A percentile compares a stretch with the other conserved stretches of the same genome.
Conservation (phyloP, 2,113 vertebrate genomes). For the Ascaphus truei region DNA sequence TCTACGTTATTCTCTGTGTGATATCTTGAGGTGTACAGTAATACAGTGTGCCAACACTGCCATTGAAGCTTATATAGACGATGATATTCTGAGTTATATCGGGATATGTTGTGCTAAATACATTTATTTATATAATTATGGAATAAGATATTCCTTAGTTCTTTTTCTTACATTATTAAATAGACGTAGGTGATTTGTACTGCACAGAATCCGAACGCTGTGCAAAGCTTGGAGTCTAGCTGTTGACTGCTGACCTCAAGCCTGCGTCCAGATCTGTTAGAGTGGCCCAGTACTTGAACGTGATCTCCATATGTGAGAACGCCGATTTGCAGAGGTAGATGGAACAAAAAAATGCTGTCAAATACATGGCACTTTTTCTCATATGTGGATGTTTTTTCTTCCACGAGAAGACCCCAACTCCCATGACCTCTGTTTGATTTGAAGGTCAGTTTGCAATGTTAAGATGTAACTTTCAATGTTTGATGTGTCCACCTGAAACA, state of each 20-base stretch:
- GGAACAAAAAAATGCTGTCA: constrained; percentile 44
- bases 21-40: no score
- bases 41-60: no score
- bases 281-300: constrained; percentile 41
- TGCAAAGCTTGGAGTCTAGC: not conserved
- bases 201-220: not conserved
- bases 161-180: no score
- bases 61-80: no score
- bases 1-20: no score
- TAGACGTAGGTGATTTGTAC: no score
- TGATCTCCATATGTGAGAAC: constrained; percentile 43
- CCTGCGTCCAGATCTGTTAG: constrained; percentile 40
- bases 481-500: constrained; percentile 40
- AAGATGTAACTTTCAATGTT: constrained; percentile 35
- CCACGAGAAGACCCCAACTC: constrained; percentile 40
- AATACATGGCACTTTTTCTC: constrained; percentile 37
- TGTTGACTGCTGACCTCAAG: not conserved
- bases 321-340: constrained; percentile 44
- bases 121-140: no score
- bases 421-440: no score
- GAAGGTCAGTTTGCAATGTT: no score
- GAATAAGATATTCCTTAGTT: no score
- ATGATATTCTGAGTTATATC: no score
- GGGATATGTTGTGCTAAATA: no score
- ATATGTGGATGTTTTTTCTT: constrained; percentile 40